These are phyloP conservation scores for Sthenelais limicola DNA, from an alignment of 2,888 invertebrate genomes.

Conservation along the genomic window DNA sequence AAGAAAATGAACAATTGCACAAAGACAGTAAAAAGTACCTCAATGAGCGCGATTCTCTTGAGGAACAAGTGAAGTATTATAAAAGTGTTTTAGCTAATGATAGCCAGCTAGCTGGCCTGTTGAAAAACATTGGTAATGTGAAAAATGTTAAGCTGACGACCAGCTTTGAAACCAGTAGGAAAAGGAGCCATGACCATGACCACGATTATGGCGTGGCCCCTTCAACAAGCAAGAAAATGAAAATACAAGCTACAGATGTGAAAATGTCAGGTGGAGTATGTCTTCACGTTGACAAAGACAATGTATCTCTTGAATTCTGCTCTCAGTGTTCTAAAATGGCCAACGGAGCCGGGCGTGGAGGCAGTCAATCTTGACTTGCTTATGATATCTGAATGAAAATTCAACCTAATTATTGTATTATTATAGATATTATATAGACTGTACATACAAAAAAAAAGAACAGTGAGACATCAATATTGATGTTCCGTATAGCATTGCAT, in stretches of 20 bases:
- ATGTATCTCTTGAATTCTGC: conserved; percentile 66
- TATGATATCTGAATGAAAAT: too few relatives aligned
- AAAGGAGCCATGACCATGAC: conserved; percentile 54
- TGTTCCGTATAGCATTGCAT: too few relatives aligned
- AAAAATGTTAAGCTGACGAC: conserved; percentile 58
- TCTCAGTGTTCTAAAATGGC: conserved; percentile 56
- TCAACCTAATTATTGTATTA: too few relatives aligned
- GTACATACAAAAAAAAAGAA: too few relatives aligned
- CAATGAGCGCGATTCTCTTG: conserved; percentile 53
- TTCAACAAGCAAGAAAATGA: conserved; percentile 45
- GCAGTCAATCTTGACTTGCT: too few relatives aligned
- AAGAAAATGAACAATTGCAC: conserved; percentile 56
- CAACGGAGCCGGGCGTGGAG: neutral
- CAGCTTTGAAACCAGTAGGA: conserved; percentile 53
- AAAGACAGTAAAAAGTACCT: conserved; percentile 41
- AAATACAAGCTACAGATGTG: neutral
- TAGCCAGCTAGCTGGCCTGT: conserved; percentile 61
- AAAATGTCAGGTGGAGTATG: conserved; percentile 61
- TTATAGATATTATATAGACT: too few relatives aligned
- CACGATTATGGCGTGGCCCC: conserved; percentile 56
- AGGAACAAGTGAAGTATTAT: conserved; percentile 64
- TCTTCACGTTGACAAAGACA: conserved; percentile 63
- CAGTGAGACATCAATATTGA: too few relatives aligned
- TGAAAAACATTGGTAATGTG: conserved; percentile 61
- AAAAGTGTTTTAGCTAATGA: conserved; percentile 67